A percentile compares a stretch with the other conserved stretches of the same genome.
phyloP scores from a whole-genome alignment of 2,888 invertebrate species.

The Ichneumoninae sp. region DNA sequence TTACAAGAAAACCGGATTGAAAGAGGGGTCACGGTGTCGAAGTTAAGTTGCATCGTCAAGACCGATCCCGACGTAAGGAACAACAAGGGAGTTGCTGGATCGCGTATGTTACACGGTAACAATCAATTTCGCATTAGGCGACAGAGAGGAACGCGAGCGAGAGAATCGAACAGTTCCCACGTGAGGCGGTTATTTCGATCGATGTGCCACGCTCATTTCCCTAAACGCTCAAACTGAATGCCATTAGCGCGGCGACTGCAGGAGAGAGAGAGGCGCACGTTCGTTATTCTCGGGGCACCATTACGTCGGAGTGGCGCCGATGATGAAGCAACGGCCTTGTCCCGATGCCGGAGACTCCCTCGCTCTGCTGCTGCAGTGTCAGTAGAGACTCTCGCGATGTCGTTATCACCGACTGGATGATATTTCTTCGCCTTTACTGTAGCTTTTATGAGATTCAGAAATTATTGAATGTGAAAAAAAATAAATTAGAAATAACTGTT shows the following conservation, averaged over 20 bases:
- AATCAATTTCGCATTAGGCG: conserved; percentile 66
- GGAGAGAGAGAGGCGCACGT: conserved; percentile 44
- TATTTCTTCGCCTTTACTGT: background rate
- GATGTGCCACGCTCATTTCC: conserved; percentile 63
- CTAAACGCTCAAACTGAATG: conserved; percentile 66
- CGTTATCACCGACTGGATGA: background rate
- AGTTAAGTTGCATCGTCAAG: conserved; percentile 37
- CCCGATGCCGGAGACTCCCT: conserved; percentile 18
- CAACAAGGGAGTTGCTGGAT: conserved; percentile 9
- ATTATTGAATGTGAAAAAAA: background rate
- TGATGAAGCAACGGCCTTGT: conserved; percentile 57
- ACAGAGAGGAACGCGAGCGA: conserved; percentile 22
- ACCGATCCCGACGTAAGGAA: background rate
- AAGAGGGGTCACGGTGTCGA: conserved; percentile 52
- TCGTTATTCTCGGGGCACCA: conserved; percentile 62
- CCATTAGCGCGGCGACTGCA: conserved; percentile 59
- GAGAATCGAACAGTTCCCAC: conserved; percentile 53
- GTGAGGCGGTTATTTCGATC: conserved; percentile 64
- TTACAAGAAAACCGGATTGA: conserved; percentile 41
- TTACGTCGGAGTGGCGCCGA: conserved; percentile 65
- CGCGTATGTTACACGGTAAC: conserved; percentile 25
- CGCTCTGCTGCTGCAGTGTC: background rate
- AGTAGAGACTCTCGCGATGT: background rate
- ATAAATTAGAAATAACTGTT: no score
- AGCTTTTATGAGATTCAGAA: background rate